Evolutionary conservation across 2,113 vertebrate genomes (phyloP).

Genomic region (Galeopterus variegatus): DNA sequence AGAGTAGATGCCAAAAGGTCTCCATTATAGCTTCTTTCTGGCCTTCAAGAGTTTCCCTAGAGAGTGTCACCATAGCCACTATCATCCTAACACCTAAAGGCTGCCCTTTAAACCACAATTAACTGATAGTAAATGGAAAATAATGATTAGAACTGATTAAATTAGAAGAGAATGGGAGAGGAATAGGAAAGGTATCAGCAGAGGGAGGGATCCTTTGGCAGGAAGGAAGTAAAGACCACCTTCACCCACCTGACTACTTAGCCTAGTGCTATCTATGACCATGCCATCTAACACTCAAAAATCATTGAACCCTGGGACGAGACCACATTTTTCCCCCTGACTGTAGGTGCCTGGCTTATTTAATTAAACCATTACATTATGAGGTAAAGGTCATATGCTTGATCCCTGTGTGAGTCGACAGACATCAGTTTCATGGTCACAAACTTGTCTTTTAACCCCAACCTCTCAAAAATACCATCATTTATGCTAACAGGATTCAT

Average conservation of each 20-base stretch:
- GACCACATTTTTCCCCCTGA: not conserved
- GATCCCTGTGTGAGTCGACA: not conserved
- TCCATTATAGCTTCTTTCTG: not conserved
- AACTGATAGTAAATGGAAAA: conserved; percentile 1
- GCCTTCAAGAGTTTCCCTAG: not conserved
- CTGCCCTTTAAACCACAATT: conserved; percentile 40
- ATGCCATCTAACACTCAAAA: not conserved
- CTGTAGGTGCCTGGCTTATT: not conserved
- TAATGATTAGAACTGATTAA: conserved; percentile 2
- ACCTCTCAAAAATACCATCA: conserved; percentile 41
- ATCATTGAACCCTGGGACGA: not conserved
- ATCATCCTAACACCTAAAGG: conserved; percentile 7
- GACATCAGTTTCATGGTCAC: not conserved
- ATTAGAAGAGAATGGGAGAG: not conserved
- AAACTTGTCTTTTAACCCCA: conserved; percentile 26
- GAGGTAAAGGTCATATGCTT: not conserved
- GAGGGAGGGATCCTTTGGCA: not conserved
- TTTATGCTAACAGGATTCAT: not conserved
- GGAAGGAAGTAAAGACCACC: not conserved
- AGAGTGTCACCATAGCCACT: not conserved
- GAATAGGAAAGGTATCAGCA: not conserved
- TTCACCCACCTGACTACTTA: not conserved
- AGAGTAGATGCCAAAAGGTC: not conserved
- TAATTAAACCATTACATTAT: not conserved
- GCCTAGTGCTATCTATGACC: not conserved